Percentiles rank a stretch among this genome's conserved stretches.
Evolutionary conservation across 2,888 invertebrate species (phyloP).

Genomic region (Nebria brevicollis): DNA sequence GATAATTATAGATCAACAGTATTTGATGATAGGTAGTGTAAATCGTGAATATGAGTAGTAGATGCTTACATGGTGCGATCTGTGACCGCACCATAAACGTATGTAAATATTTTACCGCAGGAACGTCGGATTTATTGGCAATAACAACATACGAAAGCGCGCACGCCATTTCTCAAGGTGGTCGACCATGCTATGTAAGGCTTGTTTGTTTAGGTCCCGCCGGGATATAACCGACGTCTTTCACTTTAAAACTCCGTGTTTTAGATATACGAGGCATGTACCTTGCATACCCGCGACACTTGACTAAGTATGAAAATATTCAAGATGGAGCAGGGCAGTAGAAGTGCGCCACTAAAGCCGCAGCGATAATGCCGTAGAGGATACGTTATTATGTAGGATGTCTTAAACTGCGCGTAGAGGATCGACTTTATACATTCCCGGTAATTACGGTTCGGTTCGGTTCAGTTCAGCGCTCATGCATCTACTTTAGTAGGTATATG

Average conservation of each 20-base stretch:
- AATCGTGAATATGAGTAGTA: background rate
- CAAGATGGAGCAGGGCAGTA: background rate
- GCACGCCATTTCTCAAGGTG: conserved; percentile 22
- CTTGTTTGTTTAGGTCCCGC: conserved; percentile 38
- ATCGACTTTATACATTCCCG: background rate
- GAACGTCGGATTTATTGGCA: conserved; percentile 41
- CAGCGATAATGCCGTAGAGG: background rate
- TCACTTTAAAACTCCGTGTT: conserved; percentile 33
- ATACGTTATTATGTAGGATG: background rate
- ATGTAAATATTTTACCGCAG: conserved; percentile 42
- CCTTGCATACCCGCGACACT: background rate
- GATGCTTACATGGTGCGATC: background rate
- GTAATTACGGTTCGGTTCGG: background rate
- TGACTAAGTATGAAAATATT: background rate
- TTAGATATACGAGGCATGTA: background rate
- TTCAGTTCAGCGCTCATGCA: background rate
- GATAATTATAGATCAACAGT: too few species aligned
- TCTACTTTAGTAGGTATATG: background rate
- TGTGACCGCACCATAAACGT: conserved; percentile 6
- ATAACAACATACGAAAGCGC: conserved; percentile 22
- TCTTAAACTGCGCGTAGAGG: background rate
- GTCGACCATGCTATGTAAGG: conserved; percentile 19
- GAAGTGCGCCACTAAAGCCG: background rate
- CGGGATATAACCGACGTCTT: conserved; percentile 26
- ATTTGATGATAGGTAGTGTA: background rate